These are phyloP conservation scores for Pipra filicauda DNA, from an alignment of 2,113 vertebrate genomes.

Conservation along the genomic window DNA sequence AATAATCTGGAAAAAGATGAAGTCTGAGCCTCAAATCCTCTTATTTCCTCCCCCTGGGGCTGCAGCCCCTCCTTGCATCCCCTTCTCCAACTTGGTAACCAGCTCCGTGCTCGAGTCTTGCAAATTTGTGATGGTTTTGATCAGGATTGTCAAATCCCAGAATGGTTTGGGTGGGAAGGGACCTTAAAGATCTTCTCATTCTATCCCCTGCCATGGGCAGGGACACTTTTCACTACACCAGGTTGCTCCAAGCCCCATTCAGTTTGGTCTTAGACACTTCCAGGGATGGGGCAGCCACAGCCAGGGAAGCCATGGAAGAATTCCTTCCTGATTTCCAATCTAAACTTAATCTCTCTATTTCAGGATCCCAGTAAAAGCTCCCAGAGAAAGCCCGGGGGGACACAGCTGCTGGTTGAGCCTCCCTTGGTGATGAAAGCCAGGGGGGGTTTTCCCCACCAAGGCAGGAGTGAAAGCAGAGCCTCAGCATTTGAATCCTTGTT, in stretches of 20 bases:
- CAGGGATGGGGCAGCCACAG: background rate
- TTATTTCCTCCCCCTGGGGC: background rate
- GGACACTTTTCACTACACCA: accelerated
- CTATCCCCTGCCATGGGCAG: background rate
- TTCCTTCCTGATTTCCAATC: background rate
- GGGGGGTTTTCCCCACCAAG: background rate
- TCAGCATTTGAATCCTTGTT: background rate
- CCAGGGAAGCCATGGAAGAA: background rate
- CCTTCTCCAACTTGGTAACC: background rate
- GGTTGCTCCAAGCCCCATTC: accelerated
- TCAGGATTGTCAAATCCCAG: background rate
- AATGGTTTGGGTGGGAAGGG: background rate
- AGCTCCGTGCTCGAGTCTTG: background rate
- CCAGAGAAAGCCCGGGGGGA: accelerated
- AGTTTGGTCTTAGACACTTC: accelerated
- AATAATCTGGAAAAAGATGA: background rate
- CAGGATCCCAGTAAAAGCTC: background rate
- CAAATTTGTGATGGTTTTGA: background rate
- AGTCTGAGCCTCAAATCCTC: background rate
- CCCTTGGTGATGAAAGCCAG: background rate
- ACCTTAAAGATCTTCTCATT: accelerated
- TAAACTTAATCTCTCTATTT: background rate
- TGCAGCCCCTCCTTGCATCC: background rate
- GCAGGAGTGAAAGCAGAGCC: background rate
- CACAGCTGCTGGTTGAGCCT: accelerated